Conservation (phyloP, 2,888 invertebrate genomes). For the Mimas tiliae region DNA sequence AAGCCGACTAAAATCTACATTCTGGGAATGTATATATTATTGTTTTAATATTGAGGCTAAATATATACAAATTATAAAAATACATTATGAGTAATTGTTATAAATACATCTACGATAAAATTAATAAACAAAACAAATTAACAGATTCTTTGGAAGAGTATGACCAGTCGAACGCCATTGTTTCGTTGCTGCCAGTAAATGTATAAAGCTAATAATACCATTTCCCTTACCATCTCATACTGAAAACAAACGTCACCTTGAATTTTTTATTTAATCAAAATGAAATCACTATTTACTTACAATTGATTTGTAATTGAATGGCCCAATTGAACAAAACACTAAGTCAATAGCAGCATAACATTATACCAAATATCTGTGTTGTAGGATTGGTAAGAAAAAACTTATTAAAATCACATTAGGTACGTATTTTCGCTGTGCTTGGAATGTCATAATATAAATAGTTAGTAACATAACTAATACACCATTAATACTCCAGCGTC, state of each 20-base stretch:
- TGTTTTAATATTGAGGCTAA: slow-evolving; percentile 43
- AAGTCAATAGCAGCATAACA: no score
- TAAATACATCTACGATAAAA: slow-evolving; percentile 33
- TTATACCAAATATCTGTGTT: no score
- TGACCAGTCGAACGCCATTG: slow-evolving; percentile 25
- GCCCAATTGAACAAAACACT: no score
- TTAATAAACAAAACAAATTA: slow-evolving; percentile 42
- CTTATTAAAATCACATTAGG: no score
- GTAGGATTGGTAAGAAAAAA: no score
- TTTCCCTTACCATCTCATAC: background rate
- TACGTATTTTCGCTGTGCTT: no score
- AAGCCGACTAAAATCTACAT: slow-evolving; percentile 72
- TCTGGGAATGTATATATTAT: slow-evolving; percentile 69
- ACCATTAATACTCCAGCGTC: no score
- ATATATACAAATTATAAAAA: slow-evolving; percentile 69
- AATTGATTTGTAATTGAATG: no score
- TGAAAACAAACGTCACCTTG: background rate
- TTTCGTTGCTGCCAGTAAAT: slow-evolving; percentile 7
- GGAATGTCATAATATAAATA: background rate
- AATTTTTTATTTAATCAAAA: no score
- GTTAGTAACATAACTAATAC: background rate
- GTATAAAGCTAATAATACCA: background rate
- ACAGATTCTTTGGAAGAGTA: slow-evolving; percentile 30
- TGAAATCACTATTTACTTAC: background rate
- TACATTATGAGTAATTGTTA: slow-evolving; percentile 46